These are phyloP conservation scores for Subanguina moxae DNA, from an alignment of 1,140 invertebrate genomes.

Conservation along the genomic window DNA sequence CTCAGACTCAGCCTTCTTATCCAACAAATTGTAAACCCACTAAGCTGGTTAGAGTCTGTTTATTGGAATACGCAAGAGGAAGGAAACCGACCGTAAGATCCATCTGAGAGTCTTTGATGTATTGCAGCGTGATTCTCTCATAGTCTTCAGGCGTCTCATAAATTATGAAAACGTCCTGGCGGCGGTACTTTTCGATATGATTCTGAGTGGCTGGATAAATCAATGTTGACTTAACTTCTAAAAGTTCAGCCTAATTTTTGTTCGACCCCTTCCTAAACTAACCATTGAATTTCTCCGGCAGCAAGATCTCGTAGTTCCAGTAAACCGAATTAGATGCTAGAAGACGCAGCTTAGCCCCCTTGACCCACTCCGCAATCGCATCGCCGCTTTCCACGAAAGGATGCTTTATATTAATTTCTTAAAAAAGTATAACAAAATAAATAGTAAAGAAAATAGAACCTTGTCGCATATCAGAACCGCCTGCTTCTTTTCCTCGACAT, in stretches of 20 bases:
- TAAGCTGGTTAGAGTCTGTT: slow-evolving; percentile 21
- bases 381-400: slow-evolving; percentile 27
- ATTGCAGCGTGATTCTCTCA: slow-evolving; percentile 72
- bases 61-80: slow-evolving; percentile 9
- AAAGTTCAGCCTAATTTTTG: slow-evolving; percentile 14
- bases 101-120: slow-evolving; percentile 66
- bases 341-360: slow-evolving; percentile 15
- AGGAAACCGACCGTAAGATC: slow-evolving; percentile 22
- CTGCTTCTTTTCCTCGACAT: slow-evolving; percentile 28
- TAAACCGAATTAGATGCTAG: slow-evolving; percentile 70
- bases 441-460: not conserved
- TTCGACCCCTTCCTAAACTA: slow-evolving; percentile 14
- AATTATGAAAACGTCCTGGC: slow-evolving; percentile 71
- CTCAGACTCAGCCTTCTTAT: slow-evolving; percentile 81
- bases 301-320: slow-evolving; percentile 73
- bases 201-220: slow-evolving; percentile 87
- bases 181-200: slow-evolving; percentile 79
- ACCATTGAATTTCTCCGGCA: slow-evolving; percentile 68
- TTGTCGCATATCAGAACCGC: slow-evolving; percentile 40
- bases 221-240: slow-evolving; percentile 73
- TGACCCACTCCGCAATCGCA: slow-evolving; percentile 24
- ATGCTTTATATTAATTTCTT: no score
- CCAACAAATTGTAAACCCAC: slow-evolving; percentile 94
- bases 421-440: not conserved
- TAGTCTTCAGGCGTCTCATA: slow-evolving; percentile 81